phyloP scores from a whole-genome alignment of 2,797 vertebrate genomes.

The Hyperoplus immaculatus region DNA sequence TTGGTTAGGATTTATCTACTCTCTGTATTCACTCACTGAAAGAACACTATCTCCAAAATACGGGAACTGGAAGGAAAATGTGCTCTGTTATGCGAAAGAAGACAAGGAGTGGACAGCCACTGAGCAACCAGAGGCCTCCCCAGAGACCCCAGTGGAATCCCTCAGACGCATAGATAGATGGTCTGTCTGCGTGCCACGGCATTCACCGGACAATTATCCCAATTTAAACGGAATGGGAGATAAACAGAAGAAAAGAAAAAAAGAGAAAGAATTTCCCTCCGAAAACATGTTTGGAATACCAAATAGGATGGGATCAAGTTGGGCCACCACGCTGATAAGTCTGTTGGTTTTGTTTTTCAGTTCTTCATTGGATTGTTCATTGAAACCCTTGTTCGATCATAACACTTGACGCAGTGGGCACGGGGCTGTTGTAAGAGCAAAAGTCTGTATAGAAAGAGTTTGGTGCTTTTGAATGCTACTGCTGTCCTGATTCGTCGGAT shows the following conservation, averaged over 20 bases:
- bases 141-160: conserved; percentile 61
- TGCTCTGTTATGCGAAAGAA: conserved; percentile 22
- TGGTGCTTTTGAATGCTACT: background rate
- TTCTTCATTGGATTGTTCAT: accelerated
- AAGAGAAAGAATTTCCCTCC: conserved; percentile 41
- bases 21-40: conserved; percentile 16
- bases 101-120: conserved; percentile 37
- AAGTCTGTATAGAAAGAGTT: background rate
- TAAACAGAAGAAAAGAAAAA: conserved; percentile 36
- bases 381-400: background rate
- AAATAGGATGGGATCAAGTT: background rate
- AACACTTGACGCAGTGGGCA: background rate
- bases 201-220: conserved; percentile 63
- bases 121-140: conserved; percentile 41
- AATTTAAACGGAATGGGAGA: conserved; percentile 62
- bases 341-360: background rate
- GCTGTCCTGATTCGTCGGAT: too few relatives aligned
- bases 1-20: conserved; percentile 41
- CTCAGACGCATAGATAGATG: conserved; percentile 49
- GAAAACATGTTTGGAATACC: conserved; percentile 10
- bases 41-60: conserved; percentile 32
- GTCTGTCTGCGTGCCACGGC: background rate
- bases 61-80: conserved; percentile 24
- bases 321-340: background rate
- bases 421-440: background rate